These are phyloP conservation scores for Beris chalybata DNA, from an alignment of 2,888 invertebrate species.

Conservation along the genomic window DNA sequence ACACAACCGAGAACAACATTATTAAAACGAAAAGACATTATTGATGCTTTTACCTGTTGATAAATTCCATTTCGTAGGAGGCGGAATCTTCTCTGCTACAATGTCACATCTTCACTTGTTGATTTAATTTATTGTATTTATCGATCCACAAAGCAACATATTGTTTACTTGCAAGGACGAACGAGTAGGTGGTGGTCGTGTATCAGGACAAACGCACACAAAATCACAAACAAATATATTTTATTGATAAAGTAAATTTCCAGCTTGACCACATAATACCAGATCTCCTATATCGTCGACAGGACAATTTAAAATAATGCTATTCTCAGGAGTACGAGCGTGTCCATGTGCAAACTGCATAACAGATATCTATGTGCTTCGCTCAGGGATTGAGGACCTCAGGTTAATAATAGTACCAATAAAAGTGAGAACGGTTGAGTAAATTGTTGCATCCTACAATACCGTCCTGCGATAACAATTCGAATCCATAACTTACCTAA, in stretches of 20 bases:
- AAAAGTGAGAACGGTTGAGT: too few relatives aligned
- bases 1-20: constrained; percentile 20
- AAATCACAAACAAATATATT: constrained; percentile 25
- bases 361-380: too few relatives aligned
- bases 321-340: too few relatives aligned
- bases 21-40: constrained; percentile 25
- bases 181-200: constrained; percentile 20
- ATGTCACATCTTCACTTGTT: constrained; percentile 33
- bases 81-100: constrained; percentile 6
- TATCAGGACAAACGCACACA: constrained; percentile 11
- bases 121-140: constrained; percentile 38
- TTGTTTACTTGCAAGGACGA: constrained; percentile 32
- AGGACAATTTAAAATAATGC: too few relatives aligned
- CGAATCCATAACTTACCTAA: background rate
- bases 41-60: constrained; percentile 24
- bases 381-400: too few relatives aligned
- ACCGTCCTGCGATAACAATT: too few relatives aligned
- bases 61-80: constrained; percentile 25
- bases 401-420: too few relatives aligned
- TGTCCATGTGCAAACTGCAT: too few relatives aligned
- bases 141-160: constrained; percentile 24
- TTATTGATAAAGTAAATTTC: constrained; percentile 23
- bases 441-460: too few relatives aligned
- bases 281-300: too few relatives aligned
- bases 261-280: too few relatives aligned